Percentiles rank a stretch among this genome's conserved stretches.
These are phyloP conservation scores for Tetranychus piercei DNA, from an alignment of 2,888 invertebrate species.

Conservation along the genomic window DNA sequence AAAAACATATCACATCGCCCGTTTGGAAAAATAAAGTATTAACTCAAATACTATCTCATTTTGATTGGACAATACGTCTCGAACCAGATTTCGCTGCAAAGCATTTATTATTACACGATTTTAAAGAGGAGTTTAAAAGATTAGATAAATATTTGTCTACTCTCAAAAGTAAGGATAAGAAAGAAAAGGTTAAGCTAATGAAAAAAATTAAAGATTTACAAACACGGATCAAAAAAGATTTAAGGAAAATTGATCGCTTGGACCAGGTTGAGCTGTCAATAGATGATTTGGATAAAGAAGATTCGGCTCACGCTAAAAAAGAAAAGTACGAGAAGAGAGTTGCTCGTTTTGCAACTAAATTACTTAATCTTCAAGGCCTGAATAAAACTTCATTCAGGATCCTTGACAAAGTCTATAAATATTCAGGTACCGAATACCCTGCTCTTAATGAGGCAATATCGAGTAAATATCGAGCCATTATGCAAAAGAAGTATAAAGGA, in stretches of 20 bases:
- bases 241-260: constrained; percentile 18
- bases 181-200: not conserved
- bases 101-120: not conserved
- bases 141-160: not conserved
- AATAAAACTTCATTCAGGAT: not conserved
- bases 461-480: not conserved
- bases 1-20: not conserved
- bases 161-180: not conserved
- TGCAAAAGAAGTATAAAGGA: not conserved
- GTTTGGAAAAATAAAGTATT: not conserved
- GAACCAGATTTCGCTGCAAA: not conserved
- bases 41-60: not conserved
- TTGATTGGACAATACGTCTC: not conserved
- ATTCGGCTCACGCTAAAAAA: constrained; percentile 19
- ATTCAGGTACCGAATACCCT: not conserved
- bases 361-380: constrained; percentile 16
- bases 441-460: not conserved
- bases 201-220: not conserved
- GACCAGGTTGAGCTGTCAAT: constrained; percentile 18
- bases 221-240: not conserved
- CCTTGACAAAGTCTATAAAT: not conserved
- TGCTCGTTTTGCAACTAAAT: constrained; percentile 4
- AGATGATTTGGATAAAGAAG: constrained; percentile 21
- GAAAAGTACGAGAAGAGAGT: constrained; percentile 16
- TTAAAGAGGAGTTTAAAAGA: not conserved